Percentiles rank a stretch among this genome's conserved stretches.
Conservation (phyloP, 1,140 invertebrate genomes). For the Tetraneura akinire region DNA sequence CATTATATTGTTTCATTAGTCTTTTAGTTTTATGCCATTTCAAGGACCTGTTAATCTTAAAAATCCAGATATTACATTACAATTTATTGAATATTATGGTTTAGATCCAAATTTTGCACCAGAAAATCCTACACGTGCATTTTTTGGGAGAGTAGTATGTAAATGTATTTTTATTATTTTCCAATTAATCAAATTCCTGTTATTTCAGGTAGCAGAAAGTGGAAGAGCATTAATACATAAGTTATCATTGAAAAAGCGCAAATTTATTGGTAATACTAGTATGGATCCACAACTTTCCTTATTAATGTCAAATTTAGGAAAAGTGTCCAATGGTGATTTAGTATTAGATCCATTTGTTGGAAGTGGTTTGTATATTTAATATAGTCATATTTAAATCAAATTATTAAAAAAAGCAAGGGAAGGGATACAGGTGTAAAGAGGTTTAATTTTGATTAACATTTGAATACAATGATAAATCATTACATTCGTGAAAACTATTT, state of each 20-base stretch:
- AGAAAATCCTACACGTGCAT: slow-evolving; percentile 71
- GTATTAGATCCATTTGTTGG: slow-evolving; percentile 95
- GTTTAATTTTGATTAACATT: too few relatives aligned
- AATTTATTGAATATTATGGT: slow-evolving; percentile 88
- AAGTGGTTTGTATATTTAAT: slow-evolving; percentile 64
- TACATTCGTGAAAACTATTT: too few relatives aligned
- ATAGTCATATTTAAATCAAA: not conserved
- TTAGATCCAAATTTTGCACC: slow-evolving; percentile 73
- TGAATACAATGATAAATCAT: too few relatives aligned
- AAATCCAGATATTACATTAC: slow-evolving; percentile 76
- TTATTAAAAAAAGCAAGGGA: too few relatives aligned
- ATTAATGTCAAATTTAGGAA: slow-evolving; percentile 91
- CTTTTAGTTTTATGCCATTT: slow-evolving; percentile 78
- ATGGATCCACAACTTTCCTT: slow-evolving; percentile 94
- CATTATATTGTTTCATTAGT: slow-evolving; percentile 61
- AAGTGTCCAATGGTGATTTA: slow-evolving; percentile 72
- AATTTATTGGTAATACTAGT: slow-evolving; percentile 95
- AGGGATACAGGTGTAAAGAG: too few relatives aligned
- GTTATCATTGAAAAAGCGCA: slow-evolving; percentile 82
- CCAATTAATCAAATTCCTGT: slow-evolving; percentile 27
- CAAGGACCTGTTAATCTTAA: slow-evolving; percentile 79
- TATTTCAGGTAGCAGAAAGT: slow-evolving; percentile 73
- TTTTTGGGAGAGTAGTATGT: slow-evolving; percentile 84
- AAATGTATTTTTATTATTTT: slow-evolving; percentile 5
- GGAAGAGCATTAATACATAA: slow-evolving; percentile 76